Percentiles rank a stretch among this genome's conserved stretches.
These are phyloP conservation scores for Oithona nana DNA, from an alignment of 2,888 invertebrate genomes.

Conservation along the genomic window DNA sequence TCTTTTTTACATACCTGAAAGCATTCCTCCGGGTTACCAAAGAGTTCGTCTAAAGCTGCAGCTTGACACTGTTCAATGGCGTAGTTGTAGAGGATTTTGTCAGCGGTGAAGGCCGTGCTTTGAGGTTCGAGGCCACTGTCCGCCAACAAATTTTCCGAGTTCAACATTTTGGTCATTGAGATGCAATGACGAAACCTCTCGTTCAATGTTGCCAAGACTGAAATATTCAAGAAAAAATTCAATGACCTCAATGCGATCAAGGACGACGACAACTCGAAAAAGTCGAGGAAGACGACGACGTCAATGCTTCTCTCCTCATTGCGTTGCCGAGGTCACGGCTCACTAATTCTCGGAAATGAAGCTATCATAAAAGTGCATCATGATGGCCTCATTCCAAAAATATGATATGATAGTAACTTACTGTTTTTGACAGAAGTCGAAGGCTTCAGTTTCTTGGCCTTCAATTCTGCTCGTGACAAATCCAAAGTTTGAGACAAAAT, in stretches of 20 bases:
- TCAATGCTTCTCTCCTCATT: too few relatives aligned
- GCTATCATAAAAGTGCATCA: too few relatives aligned
- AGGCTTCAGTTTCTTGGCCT: conserved; percentile 63
- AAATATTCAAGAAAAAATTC: conserved; percentile 24
- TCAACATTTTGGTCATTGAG: conserved; percentile 67
- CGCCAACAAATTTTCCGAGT: conserved; percentile 27
- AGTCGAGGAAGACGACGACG: too few relatives aligned
- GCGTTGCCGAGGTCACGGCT: too few relatives aligned
- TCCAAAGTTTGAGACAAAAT: conserved; percentile 83
- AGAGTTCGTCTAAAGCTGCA: conserved; percentile 89
- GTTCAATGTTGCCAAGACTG: conserved; percentile 75
- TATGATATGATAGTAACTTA: conserved; percentile 31
- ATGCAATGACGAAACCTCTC: conserved; percentile 75
- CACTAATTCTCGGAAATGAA: too few relatives aligned
- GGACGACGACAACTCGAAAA: too few relatives aligned
- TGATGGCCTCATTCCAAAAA: not conserved
- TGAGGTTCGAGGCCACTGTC: conserved; percentile 42
- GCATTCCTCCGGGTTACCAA: conserved; percentile 81
- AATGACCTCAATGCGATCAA: not conserved
- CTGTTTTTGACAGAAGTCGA: conserved; percentile 77
- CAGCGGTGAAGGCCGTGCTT: conserved; percentile 33
- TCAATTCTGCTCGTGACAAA: conserved; percentile 66
- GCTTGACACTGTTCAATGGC: conserved; percentile 95
- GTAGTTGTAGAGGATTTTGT: conserved; percentile 71
- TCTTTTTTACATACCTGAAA: conserved; percentile 45